These are phyloP conservation scores for Muricea muricata DNA, from an alignment of 92 coral and sea anemone species.

Conservation along the genomic window DNA sequence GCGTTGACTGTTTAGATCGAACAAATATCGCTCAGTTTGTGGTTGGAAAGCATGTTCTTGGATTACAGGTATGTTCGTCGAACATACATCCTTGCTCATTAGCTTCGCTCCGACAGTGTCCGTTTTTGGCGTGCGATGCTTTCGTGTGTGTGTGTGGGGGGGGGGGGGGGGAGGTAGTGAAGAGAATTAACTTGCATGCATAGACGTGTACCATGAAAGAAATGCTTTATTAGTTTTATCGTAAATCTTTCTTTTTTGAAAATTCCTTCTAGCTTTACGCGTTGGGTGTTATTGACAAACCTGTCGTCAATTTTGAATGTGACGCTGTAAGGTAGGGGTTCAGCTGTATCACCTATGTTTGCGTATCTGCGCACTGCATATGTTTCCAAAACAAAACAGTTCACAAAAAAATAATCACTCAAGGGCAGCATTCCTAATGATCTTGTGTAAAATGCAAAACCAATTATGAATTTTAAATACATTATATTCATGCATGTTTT, in stretches of 20 bases:
- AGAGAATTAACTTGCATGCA: too few species aligned
- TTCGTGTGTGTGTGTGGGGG: too few species aligned
- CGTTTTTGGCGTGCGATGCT: too few species aligned
- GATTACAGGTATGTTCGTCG: constrained; percentile 77
- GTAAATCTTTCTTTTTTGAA: not conserved
- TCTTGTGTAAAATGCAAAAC: too few species aligned
- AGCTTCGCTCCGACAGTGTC: too few species aligned
- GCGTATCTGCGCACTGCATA: too few species aligned
- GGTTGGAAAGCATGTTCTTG: constrained; percentile 97
- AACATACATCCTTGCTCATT: not conserved
- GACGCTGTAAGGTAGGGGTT: constrained; percentile 87
- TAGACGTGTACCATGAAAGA: too few species aligned
- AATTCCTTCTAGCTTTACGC: constrained; percentile 75
- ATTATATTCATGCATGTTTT: too few species aligned
- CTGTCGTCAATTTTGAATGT: constrained; percentile 86
- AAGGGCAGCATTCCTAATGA: too few species aligned
- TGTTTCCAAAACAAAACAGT: not conserved
- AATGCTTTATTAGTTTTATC: not conserved
- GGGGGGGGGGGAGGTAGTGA: too few species aligned
- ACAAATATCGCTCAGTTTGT: constrained; percentile 99
- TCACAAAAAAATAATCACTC: too few species aligned
- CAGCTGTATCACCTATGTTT: constrained; percentile 11
- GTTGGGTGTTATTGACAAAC: constrained; percentile 91
- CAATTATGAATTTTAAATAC: too few species aligned
- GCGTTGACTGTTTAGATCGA: constrained; percentile 98